A percentile compares a stretch with the other conserved stretches of the same genome.
phyloP scores from a whole-genome alignment of 2,888 invertebrate genomes.

The Oxyscelio sp. region DNA sequence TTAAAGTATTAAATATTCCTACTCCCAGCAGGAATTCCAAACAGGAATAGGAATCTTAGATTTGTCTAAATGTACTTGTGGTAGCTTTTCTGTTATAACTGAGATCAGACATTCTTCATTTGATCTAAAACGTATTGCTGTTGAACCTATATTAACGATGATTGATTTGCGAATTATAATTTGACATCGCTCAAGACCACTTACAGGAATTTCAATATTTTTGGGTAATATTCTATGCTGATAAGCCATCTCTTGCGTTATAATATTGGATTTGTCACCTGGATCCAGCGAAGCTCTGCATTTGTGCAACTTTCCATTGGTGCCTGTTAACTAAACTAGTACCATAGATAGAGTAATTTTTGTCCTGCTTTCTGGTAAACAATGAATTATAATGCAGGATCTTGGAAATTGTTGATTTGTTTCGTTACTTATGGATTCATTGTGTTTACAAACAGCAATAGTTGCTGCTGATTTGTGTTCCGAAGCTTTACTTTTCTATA shows the following conservation, averaged over 20 bases:
- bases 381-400: background rate
- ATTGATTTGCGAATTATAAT: background rate
- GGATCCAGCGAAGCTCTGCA: constrained; percentile 7
- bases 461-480: background rate
- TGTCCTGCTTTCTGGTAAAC: background rate
- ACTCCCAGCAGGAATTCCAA: background rate
- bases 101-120: background rate
- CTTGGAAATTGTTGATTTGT: background rate
- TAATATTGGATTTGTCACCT: background rate
- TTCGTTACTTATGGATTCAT: background rate
- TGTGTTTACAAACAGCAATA: background rate
- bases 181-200: background rate
- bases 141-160: background rate
- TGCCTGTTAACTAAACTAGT: constrained; percentile 1
- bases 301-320: constrained; percentile 17
- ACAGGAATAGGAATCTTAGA: background rate
- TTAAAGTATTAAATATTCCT: too few species aligned
- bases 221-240: background rate
- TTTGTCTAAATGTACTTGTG: background rate
- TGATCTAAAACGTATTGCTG: background rate
- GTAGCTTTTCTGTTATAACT: constrained; percentile 1
- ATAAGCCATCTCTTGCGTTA: background rate
- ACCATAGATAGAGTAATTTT: constrained; percentile 1
- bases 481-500: background rate
- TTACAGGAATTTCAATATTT: background rate